Conservation (phyloP, 1,140 invertebrate species). For the Portunus trituberculatus region DNA sequence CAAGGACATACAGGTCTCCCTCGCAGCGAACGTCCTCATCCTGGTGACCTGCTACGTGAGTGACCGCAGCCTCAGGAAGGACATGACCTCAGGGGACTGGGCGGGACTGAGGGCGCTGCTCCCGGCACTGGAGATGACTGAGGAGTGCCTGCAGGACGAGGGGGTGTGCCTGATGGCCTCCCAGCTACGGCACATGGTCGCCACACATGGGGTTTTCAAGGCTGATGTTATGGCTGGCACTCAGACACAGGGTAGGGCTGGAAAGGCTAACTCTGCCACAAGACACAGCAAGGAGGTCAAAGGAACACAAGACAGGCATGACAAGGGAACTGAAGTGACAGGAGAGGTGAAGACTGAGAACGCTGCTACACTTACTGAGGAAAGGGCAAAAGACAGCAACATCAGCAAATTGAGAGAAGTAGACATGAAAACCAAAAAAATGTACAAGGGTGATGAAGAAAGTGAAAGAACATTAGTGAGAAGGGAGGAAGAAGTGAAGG, state of each 20-base stretch:
- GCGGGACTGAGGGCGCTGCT: conserved; percentile 81
- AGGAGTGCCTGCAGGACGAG: conserved; percentile 72
- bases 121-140: conserved; percentile 80
- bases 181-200: conserved; percentile 82
- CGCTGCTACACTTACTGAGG: too few relatives aligned
- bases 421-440: not conserved
- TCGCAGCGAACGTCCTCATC: conserved; percentile 68
- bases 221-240: not conserved
- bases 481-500: not conserved
- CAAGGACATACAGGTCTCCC: conserved; percentile 55
- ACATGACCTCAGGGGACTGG: conserved; percentile 79
- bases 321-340: too few relatives aligned
- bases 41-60: conserved; percentile 68
- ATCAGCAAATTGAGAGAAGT: not conserved
- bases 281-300: too few relatives aligned
- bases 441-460: not conserved
- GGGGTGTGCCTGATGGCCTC: conserved; percentile 79
- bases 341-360: not conserved
- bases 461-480: too few relatives aligned
- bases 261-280: not conserved
- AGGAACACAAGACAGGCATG: too few relatives aligned
- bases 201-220: conserved; percentile 80
- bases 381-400: too few relatives aligned
- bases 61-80: conserved; percentile 47
- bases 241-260: not conserved